Percentiles rank a stretch among this genome's conserved stretches.
These are phyloP conservation scores for Himalopsyche tibetana DNA, from an alignment of 2,888 invertebrate genomes.

Conservation along the genomic window DNA sequence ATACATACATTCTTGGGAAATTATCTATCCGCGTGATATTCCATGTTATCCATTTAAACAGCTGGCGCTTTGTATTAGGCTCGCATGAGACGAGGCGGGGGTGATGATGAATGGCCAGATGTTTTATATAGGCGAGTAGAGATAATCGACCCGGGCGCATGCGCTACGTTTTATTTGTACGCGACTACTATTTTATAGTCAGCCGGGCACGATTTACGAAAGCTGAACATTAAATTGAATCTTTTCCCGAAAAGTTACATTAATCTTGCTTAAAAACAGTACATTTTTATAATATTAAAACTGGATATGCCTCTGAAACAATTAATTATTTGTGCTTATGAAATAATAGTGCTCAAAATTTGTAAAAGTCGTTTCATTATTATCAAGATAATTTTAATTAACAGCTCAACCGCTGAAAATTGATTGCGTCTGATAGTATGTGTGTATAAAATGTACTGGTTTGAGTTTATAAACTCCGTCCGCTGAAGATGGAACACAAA, in stretches of 20 bases:
- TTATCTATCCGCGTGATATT: constrained; percentile 28
- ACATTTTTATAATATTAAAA: background rate
- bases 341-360: background rate
- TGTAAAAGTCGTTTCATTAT: background rate
- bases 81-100: constrained; percentile 34
- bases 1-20: constrained; percentile 12
- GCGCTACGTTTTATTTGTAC: constrained; percentile 26
- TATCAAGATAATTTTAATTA: background rate
- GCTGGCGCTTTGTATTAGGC: constrained; percentile 30
- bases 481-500: background rate
- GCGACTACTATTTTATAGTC: constrained; percentile 17
- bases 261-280: background rate
- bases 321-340: background rate
- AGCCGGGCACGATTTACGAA: background rate
- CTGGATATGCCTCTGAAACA: background rate
- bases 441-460: background rate
- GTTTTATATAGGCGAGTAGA: constrained; percentile 23
- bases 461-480: background rate
- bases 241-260: no score
- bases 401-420: background rate
- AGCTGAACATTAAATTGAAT: background rate
- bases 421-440: background rate
- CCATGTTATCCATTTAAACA: constrained; percentile 24
- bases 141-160: constrained; percentile 26
- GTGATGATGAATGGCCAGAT: constrained; percentile 34